Percentiles rank a stretch among this genome's conserved stretches.
These are phyloP conservation scores for Pogonophryne albipinna DNA, from an alignment of 2,797 vertebrate genomes.

Conservation along the genomic window DNA sequence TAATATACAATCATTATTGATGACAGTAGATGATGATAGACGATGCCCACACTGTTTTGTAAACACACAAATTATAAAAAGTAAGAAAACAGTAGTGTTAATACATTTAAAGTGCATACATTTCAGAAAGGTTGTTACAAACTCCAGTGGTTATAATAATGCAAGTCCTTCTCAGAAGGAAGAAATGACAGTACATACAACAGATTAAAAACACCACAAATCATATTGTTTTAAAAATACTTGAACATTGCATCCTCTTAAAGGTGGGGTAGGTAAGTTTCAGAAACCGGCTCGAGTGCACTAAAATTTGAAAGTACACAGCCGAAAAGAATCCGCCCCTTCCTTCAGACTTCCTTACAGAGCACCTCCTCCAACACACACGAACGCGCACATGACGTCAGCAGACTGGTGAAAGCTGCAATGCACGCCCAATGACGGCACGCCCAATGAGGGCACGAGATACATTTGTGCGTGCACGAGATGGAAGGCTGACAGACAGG, in stretches of 20 bases:
- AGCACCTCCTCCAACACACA: no score
- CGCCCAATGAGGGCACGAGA: no score
- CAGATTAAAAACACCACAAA: slow-evolving; percentile 12
- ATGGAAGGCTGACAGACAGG: no score
- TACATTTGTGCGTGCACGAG: no score
- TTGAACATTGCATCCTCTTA: background rate
- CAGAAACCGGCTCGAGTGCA: no score
- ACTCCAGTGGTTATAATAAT: slow-evolving; percentile 40
- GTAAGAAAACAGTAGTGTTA: slow-evolving; percentile 32
- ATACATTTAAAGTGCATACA: slow-evolving; percentile 69
- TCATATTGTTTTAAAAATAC: slow-evolving; percentile 27
- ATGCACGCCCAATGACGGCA: no score
- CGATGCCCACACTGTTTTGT: background rate
- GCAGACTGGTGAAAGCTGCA: no score
- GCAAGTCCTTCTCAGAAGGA: slow-evolving; percentile 79
- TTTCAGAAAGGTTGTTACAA: slow-evolving; percentile 13
- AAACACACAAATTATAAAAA: slow-evolving; percentile 11
- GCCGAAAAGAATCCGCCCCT: no score
- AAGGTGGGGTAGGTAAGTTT: no score
- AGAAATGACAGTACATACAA: slow-evolving; percentile 29
- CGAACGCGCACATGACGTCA: no score
- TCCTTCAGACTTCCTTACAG: no score
- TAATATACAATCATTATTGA: background rate
- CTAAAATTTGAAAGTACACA: no score
- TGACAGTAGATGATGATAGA: background rate